A percentile compares a stretch with the other conserved stretches of the same genome.
Evolutionary conservation across 2,888 invertebrate species (phyloP).

Genomic region (Poecilobothrus nobilitatus): DNA sequence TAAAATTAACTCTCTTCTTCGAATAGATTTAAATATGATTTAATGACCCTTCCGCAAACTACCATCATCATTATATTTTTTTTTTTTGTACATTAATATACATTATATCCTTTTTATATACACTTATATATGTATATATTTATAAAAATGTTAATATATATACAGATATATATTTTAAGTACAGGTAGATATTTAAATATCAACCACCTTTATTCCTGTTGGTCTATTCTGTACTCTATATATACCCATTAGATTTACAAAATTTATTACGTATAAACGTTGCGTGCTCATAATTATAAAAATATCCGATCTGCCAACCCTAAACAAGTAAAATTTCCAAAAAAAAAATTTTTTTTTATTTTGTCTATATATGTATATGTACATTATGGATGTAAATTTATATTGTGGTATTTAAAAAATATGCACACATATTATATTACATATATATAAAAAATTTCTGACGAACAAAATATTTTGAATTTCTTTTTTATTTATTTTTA

Average conservation of each 20-base stretch:
- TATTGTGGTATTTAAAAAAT: neutral
- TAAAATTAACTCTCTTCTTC: neutral
- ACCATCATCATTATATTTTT: conserved; percentile 5
- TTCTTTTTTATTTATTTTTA: neutral
- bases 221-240: neutral
- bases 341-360: neutral
- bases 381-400: no score
- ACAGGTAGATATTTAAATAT: neutral
- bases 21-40: neutral
- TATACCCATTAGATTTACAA: neutral
- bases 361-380: no score
- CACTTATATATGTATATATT: no score
- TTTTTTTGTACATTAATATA: no score
- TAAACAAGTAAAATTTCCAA: neutral
- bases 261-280: conserved; percentile 9
- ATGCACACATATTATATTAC: neutral
- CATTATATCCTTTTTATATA: no score
- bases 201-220: neutral
- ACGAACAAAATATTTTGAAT: neutral
- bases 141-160: neutral
- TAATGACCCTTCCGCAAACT: conserved; percentile 11
- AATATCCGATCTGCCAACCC: conserved; percentile 1
- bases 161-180: neutral
- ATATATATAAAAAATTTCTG: conserved; percentile 1
- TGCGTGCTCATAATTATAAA: conserved; percentile 11